Base-by-base conservation (phyloP, 2,797 vertebrate genomes). In the Mormyrops boulengeri region DNA sequence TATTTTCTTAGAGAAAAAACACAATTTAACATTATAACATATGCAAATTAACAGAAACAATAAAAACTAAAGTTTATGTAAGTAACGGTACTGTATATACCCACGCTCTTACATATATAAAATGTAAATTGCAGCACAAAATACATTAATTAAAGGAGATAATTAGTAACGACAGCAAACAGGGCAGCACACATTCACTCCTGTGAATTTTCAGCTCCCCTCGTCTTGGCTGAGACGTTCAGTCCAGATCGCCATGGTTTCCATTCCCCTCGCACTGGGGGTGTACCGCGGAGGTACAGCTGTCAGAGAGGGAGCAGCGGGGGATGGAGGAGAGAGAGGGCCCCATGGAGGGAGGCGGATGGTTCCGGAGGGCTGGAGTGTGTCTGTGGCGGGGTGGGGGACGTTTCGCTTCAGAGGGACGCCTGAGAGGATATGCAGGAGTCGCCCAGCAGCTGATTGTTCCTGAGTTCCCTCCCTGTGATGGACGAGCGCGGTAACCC, bases 361-460 rank as follows among this genome's bases (percentile, higher is more conserved):
- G 22, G 22, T 30, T 66, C 22, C 60, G 60, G 52, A 57, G 85
- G 47, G 73, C 4, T 38, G n/a, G 19, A 41, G 57, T 38, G 41
- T 49, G 11, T 9, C 53, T 87, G 26, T 87, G 49, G 49, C 19
- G 17, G 52, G 52, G 17, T 44, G 50, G 30, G 85, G 85, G 86
- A 30, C 8, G 34, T 87, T 87, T 57, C 50, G 19, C 50, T 30
- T 14, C 49, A 26, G 82, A 12, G 52, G 52, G 30, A 17, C 34
- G 17, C 41, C 53, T 41, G 52, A 41, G 34, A 11, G 4, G 2
- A 50, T 85, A 53, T 69, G 90, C 80, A 90, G 89, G 90, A 47
- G 87, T 30, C 9, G 12, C 88, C 41, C 91, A 77, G 90, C 85
- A 30, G 60, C 89, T 86, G 89, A 91, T 90, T 82, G 88, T 90